Base-by-base conservation (phyloP, 2,888 invertebrate species). In the Myopa tessellatipennis region DNA sequence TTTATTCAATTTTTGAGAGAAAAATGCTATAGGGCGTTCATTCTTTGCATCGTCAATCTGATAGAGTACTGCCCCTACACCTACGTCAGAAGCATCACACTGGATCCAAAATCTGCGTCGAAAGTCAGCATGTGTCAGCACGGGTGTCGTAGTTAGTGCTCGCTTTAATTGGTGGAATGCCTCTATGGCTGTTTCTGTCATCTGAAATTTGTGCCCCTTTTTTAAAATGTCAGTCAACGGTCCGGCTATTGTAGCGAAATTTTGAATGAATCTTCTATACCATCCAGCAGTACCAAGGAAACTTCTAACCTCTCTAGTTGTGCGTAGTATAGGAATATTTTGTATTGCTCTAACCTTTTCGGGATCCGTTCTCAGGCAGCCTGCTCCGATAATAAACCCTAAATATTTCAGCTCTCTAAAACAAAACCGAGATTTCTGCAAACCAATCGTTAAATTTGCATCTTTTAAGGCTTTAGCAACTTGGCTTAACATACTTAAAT, bases 201-300 rank as follows among this genome's bases (percentile, higher is more conserved):
- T 34, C 74, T 36, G 10, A 10, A 40, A 55, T 71, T 52, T 14
- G 34, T 68, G 34, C 14, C 26, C 16, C 12, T 68, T 75, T 38
- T 78, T 78, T 0, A 80, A 34, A 18, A 16, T 34, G 12, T 74
- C 74, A 0, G 45, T 79, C 0, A 81, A 16, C 0, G 81, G 75
- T 1, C n/a, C 50, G 3, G 80, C n/a, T 8, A 78, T 34, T 1
- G 45, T 50, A 0, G 79, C 78, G n/a, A 78, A 80, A 60, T 80
- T 79, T 10, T 40, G 50, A 12, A 80, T 81, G 71, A 81, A 81
- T 4, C 78, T 38, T 2, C 77, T 74, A 45, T 80, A 80, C 80
- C 80, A 82, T 0, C 80, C 79, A 1, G 80, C 75, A 72, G 78
- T 75, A 52, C 82, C 81, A 40, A 80, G 50, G 26, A 82, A 79